Evolutionary conservation across 2,888 invertebrate species (phyloP).

Genomic region (Cheilosia variabilis): DNA sequence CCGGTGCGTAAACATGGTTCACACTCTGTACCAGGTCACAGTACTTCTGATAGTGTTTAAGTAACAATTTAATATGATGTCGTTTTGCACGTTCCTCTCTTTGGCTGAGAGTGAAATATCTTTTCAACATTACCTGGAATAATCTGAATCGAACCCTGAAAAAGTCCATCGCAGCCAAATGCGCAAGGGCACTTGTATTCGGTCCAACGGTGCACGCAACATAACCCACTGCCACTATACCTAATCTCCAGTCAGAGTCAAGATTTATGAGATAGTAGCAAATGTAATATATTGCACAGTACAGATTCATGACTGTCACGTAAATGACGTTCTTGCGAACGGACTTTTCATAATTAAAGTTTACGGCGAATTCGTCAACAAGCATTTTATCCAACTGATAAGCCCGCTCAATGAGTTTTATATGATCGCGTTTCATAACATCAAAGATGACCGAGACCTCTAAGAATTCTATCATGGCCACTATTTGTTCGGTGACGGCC

Average conservation of each 20-base stretch:
- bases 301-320: conserved; percentile 64
- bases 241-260: conserved; percentile 50
- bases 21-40: conserved; percentile 77
- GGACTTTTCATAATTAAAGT: conserved; percentile 79
- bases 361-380: conserved; percentile 77
- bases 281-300: conserved; percentile 68
- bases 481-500: conserved; percentile 77
- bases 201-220: conserved; percentile 77
- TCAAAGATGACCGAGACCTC: conserved; percentile 77
- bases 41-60: conserved; percentile 76
- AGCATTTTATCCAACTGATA: conserved; percentile 78
- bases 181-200: conserved; percentile 76
- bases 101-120: conserved; percentile 32
- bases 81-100: not conserved
- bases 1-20: conserved; percentile 77
- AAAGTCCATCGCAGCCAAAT: conserved; percentile 79
- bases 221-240: conserved; percentile 77
- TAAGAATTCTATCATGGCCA: conserved; percentile 76
- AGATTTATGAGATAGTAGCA: conserved; percentile 77
- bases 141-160: conserved; percentile 80
- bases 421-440: conserved; percentile 75
- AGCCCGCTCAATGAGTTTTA: conserved; percentile 76
- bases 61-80: conserved; percentile 66
- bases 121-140: conserved; percentile 76
- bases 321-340: conserved; percentile 76